Conservation (phyloP, 1,140 invertebrate species). For the Drosophila sucinea region DNA sequence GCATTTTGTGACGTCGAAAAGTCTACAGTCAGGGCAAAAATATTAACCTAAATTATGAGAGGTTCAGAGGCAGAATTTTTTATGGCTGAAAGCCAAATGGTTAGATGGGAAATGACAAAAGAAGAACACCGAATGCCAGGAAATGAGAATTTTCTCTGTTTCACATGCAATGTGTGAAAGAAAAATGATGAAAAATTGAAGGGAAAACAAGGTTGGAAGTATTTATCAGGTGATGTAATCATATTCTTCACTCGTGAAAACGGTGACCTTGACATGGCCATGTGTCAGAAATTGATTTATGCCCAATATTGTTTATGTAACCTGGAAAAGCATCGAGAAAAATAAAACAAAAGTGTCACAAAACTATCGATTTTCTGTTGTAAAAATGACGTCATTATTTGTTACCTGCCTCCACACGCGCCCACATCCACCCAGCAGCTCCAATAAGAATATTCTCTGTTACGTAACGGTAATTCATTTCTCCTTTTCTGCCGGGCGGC, state of each 20-base stretch:
- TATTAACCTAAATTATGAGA: conserved; percentile 64
- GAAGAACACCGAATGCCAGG: conserved; percentile 26
- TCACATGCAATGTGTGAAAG: conserved; percentile 1
- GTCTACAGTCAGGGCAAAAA: conserved; percentile 35
- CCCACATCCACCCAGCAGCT: conserved; percentile 2
- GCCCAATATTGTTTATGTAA: conserved; percentile 31
- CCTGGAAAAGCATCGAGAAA: conserved; percentile 18
- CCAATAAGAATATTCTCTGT: conserved; percentile 26
- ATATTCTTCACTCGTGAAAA: conserved; percentile 1
- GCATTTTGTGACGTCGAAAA: conserved; percentile 44
- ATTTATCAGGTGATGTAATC: conserved; percentile 50
- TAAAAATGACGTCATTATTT: conserved; percentile 45
- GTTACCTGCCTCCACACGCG: conserved; percentile 6
- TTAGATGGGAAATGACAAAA: conserved; percentile 48
- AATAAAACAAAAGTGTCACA: conserved; percentile 45
- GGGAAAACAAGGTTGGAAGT: background rate
- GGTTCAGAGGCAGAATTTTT: conserved; percentile 21
- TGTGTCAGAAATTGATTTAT: background rate
- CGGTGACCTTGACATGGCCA: conserved; percentile 9
- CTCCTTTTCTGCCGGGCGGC: conserved; percentile 50
- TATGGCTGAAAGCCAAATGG: conserved; percentile 64
- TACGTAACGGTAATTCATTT: conserved; percentile 60
- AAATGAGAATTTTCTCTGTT: conserved; percentile 27
- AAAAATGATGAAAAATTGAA: conserved; percentile 1
- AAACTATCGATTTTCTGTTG: conserved; percentile 59